Conservation (phyloP, 2,888 invertebrate genomes). For the Sisyra terminalis region DNA sequence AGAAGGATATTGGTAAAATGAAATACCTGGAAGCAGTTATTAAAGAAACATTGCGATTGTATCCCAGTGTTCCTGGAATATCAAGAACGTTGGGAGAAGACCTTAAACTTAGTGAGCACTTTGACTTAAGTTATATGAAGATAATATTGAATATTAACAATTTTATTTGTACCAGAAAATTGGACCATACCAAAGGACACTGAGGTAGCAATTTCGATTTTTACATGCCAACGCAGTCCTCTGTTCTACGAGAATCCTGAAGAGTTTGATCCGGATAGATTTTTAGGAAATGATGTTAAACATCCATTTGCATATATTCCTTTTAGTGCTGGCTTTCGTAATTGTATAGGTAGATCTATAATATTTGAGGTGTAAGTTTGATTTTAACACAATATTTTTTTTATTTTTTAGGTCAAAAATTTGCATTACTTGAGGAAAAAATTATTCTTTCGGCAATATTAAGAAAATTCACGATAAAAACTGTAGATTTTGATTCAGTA, state of each 20-base stretch:
- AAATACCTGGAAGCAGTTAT: constrained; percentile 35
- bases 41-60: constrained; percentile 34
- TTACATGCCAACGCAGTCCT: constrained; percentile 8
- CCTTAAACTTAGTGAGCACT: constrained; percentile 4
- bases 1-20: constrained; percentile 30
- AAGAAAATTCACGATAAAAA: not conserved
- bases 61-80: constrained; percentile 33
- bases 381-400: not conserved
- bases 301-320: constrained; percentile 11
- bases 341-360: constrained; percentile 6
- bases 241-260: constrained; percentile 10
- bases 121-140: too few relatives aligned
- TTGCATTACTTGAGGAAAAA: not conserved
- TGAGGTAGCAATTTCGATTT: not conserved
- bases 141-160: not conserved
- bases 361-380: not conserved
- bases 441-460: not conserved
- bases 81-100: constrained; percentile 27
- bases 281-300: constrained; percentile 5
- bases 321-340: constrained; percentile 13
- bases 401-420: not conserved
- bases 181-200: not conserved
- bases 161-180: not conserved
- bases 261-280: constrained; percentile 12
- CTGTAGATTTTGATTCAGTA: too few relatives aligned